Conservation (phyloP, 2,797 vertebrate genomes). For the Sitta carolinensis region DNA sequence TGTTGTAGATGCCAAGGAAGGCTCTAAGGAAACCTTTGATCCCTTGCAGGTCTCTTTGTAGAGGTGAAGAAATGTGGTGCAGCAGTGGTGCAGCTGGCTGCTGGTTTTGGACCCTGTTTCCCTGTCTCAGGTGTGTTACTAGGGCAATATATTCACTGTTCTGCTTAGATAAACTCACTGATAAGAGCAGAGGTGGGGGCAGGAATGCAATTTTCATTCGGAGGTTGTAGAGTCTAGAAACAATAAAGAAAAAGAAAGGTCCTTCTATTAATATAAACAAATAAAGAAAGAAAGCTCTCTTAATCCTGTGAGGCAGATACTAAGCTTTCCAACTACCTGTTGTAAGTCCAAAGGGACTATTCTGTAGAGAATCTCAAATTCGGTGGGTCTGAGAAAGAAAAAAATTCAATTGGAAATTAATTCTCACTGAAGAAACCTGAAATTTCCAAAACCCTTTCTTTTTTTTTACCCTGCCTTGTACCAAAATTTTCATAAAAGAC, state of each 20-base stretch:
- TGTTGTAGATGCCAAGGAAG: neutral
- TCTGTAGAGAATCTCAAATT: neutral
- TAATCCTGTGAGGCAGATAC: neutral
- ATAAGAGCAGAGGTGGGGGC: neutral
- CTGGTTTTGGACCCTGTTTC: neutral
- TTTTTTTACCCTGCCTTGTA: neutral
- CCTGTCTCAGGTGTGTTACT: neutral
- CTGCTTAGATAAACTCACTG: neutral
- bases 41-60: neutral
- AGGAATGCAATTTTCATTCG: neutral
- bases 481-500: neutral
- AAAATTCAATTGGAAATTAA: neutral
- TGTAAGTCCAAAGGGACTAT: neutral
- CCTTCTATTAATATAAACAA: neutral
- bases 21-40: slow-evolving; percentile 21
- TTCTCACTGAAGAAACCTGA: neutral
- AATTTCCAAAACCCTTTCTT: neutral
- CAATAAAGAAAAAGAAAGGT: neutral
- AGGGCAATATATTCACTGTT: neutral
- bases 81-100: neutral
- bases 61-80: neutral
- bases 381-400: neutral
- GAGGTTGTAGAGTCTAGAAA: neutral
- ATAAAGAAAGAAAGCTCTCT: neutral
- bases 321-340: neutral